Percentiles rank a stretch among this genome's conserved stretches.
Evolutionary conservation across 92 coral and sea anemone species (phyloP).

Genomic region (Meandrina meandrites): DNA sequence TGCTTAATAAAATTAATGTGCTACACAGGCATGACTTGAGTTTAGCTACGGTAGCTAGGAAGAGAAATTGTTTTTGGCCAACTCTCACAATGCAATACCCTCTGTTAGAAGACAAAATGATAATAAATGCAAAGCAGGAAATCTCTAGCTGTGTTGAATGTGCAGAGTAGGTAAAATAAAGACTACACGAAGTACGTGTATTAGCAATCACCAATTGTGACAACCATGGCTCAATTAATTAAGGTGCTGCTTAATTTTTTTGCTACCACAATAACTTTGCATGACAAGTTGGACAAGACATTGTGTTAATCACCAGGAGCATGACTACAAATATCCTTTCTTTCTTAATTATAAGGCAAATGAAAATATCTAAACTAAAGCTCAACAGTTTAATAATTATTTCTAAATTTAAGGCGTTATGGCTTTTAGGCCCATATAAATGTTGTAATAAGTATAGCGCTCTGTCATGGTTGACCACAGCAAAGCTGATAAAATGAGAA

Average conservation of each 20-base stretch:
- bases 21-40: neutral
- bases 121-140: neutral
- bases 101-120: neutral
- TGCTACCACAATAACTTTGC: neutral
- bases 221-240: neutral
- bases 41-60: neutral
- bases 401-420: neutral
- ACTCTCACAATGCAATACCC: neutral
- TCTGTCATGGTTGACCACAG: too few species aligned
- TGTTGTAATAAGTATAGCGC: too few species aligned
- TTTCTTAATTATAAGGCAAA: neutral
- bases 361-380: too few species aligned
- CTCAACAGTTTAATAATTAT: too few species aligned
- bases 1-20: neutral
- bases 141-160: neutral
- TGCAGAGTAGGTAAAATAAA: neutral
- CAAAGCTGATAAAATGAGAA: too few species aligned
- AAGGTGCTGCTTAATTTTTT: neutral
- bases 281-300: neutral
- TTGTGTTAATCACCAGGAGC: neutral
- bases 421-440: neutral
- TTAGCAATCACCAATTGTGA: neutral
- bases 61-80: neutral
- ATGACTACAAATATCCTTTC: neutral
- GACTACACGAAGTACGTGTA: neutral